phyloP scores from a whole-genome alignment of 2,888 invertebrate genomes.

The Siphlonurus alternatus region DNA sequence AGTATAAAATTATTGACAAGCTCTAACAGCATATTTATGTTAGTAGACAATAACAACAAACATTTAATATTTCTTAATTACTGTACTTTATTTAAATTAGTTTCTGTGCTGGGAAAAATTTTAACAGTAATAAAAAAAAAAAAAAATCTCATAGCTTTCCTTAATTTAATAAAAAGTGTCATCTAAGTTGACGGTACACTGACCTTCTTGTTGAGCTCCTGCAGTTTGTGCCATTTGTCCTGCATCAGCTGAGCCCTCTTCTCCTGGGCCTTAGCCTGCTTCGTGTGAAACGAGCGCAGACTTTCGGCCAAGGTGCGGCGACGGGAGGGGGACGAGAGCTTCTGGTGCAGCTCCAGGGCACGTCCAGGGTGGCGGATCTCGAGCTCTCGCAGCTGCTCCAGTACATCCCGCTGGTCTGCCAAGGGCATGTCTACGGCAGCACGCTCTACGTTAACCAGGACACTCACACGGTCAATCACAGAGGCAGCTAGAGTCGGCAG shows the following conservation, averaged over 20 bases:
- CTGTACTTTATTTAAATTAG: too few relatives aligned
- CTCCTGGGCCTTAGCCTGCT: slow-evolving; percentile 80
- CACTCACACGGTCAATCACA: too few relatives aligned
- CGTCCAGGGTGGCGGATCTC: slow-evolving; percentile 83
- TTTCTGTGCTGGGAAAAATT: too few relatives aligned
- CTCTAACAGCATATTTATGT: too few relatives aligned
- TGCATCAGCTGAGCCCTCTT: slow-evolving; percentile 66
- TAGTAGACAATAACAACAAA: too few relatives aligned
- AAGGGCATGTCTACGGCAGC: slow-evolving; percentile 52
- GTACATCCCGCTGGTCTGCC: slow-evolving; percentile 68
- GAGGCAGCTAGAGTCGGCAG: too few relatives aligned
- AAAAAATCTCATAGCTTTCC: background rate
- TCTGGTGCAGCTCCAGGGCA: slow-evolving; percentile 83
- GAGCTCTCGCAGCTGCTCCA: slow-evolving; percentile 58
- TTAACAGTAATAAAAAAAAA: too few relatives aligned
- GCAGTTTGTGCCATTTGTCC: slow-evolving; percentile 68
- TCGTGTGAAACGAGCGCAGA: slow-evolving; percentile 61
- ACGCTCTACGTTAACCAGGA: too few relatives aligned
- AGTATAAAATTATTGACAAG: too few relatives aligned
- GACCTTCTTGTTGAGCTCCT: slow-evolving; percentile 71
- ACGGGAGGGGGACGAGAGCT: slow-evolving; percentile 80
- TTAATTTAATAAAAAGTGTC: background rate
- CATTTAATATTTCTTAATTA: too few relatives aligned
- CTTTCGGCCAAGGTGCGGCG: slow-evolving; percentile 71
- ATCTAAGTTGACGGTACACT: slow-evolving; percentile 21